Percentiles rank a stretch among this genome's conserved stretches.
These are phyloP conservation scores for Tetragnatha versicolor DNA, from an alignment of 1,140 invertebrate genomes.

Conservation along the genomic window DNA sequence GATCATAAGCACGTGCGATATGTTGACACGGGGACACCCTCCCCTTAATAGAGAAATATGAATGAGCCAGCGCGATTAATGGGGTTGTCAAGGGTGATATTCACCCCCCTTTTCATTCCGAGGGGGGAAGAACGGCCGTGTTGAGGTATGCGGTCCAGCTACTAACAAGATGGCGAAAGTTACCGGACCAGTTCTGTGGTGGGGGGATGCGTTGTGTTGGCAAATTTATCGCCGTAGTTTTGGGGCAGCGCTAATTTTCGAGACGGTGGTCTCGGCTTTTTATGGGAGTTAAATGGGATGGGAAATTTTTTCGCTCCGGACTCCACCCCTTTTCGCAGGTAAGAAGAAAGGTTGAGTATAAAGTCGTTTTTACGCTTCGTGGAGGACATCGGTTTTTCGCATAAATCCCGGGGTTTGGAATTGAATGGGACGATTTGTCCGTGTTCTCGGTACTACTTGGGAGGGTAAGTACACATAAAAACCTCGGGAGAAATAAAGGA, in stretches of 20 bases:
- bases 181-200: constrained; percentile 20
- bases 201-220: background rate
- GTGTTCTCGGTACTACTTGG: too few species aligned
- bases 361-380: too few species aligned
- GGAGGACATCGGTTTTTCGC: too few species aligned
- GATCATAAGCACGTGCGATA: constrained; percentile 39
- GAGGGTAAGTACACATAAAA: too few species aligned
- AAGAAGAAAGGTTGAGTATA: too few species aligned
- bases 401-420: too few species aligned
- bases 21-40: constrained; percentile 33
- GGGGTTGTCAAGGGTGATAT: constrained; percentile 43
- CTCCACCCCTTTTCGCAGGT: too few species aligned
- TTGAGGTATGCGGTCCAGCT: constrained; percentile 51
- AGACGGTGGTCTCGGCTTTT: too few species aligned
- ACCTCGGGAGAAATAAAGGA: too few species aligned
- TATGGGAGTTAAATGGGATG: too few species aligned
- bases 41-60: constrained; percentile 50
- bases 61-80: constrained; percentile 37
- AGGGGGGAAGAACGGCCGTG: background rate
- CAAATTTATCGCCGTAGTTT: constrained; percentile 31
- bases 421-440: too few species aligned
- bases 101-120: background rate
- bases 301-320: too few species aligned
- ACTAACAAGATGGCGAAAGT: constrained; percentile 53
- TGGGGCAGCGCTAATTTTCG: constrained; percentile 9